Conservation (phyloP, 2,888 invertebrate species). For the Hetaerina titia region DNA sequence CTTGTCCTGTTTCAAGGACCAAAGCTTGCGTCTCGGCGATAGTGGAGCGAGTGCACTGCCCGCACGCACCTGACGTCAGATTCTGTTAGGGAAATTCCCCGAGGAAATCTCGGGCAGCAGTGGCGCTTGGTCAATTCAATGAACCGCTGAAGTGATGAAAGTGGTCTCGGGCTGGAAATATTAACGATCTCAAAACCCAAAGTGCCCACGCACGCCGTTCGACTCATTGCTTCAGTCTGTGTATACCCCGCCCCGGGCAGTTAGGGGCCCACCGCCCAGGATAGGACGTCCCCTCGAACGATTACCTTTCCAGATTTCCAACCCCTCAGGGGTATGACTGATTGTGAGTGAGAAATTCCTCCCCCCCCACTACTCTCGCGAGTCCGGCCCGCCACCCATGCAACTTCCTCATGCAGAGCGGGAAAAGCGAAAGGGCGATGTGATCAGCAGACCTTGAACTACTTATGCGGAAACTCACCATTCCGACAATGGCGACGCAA, state of each 20-base stretch:
- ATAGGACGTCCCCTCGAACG: too few relatives aligned
- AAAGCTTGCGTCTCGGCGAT: background rate
- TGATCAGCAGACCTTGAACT: background rate
- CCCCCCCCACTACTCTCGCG: background rate
- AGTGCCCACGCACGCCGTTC: background rate
- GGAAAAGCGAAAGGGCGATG: constrained; percentile 13
- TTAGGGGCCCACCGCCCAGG: background rate
- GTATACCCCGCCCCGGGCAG: too few relatives aligned
- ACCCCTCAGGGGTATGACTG: background rate
- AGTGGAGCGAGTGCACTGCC: background rate
- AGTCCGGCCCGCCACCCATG: background rate
- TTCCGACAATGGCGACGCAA: background rate
- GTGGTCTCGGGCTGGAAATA: background rate
- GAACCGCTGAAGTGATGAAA: background rate
- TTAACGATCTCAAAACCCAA: background rate
- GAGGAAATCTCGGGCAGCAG: background rate
- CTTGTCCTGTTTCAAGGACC: background rate
- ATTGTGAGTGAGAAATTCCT: background rate
- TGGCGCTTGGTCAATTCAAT: background rate
- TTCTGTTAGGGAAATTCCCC: background rate
- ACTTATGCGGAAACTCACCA: constrained; percentile 27
- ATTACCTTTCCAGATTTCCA: too few relatives aligned
- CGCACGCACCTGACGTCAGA: background rate
- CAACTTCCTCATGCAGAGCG: background rate
- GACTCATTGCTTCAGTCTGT: too few relatives aligned